Percentiles rank a stretch among this genome's conserved stretches.
Conservation (phyloP, 2,888 invertebrate species). For the Spilosoma lubricipeda region DNA sequence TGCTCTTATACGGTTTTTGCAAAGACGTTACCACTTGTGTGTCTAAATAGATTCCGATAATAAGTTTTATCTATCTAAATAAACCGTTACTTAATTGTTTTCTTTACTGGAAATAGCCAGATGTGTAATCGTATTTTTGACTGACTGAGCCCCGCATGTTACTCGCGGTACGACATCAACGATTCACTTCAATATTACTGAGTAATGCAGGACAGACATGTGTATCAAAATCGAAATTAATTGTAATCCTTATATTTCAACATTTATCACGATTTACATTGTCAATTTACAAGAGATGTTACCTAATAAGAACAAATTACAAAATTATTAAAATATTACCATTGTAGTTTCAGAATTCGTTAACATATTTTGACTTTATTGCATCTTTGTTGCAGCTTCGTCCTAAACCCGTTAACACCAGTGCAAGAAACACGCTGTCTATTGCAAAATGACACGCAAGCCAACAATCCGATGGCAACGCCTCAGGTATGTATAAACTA, state of each 20-base stretch:
- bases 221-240: neutral
- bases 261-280: neutral
- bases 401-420: slow-evolving; percentile 96
- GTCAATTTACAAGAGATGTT: neutral
- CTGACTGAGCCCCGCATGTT: no score
- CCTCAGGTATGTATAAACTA: slow-evolving; percentile 85
- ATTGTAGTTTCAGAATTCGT: neutral
- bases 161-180: no score
- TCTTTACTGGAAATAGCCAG: slow-evolving; percentile 18
- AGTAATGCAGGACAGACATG: neutral
- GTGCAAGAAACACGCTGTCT: slow-evolving; percentile 96
- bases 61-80: slow-evolving; percentile 30
- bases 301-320: neutral
- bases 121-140: slow-evolving; percentile 10
- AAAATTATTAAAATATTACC: neutral
- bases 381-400: slow-evolving; percentile 89
- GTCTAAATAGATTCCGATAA: slow-evolving; percentile 36
- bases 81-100: slow-evolving; percentile 46
- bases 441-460: slow-evolving; percentile 96
- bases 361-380: slow-evolving; percentile 24
- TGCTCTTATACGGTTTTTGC: slow-evolving; percentile 46
- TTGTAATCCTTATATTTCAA: neutral
- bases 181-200: no score
- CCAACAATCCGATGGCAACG: slow-evolving; percentile 94
- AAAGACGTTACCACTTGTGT: slow-evolving; percentile 32